Base-by-base conservation (phyloP, 2,888 invertebrate genomes). In the Tenthredo livida region DNA sequence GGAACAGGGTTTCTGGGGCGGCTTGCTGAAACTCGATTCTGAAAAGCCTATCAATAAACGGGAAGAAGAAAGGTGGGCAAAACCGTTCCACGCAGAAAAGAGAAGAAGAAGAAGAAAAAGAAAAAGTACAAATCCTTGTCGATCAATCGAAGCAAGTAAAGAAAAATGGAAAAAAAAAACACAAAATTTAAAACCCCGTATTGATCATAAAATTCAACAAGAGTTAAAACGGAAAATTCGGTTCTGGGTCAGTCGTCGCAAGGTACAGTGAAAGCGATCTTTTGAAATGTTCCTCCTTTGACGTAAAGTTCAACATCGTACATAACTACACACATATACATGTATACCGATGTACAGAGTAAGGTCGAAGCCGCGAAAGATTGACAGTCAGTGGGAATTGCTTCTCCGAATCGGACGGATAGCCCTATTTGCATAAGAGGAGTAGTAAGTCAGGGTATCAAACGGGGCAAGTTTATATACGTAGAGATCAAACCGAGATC, bases 361-460 rank as follows among this genome's bases (percentile, higher is more conserved):
- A 29, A 17, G n/a, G 77, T 21, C 15, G 50, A 58, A 54, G 37
- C 58, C 37, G 1, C 58, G 80, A 61, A 40, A 61, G 80, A 58
- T 40, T 80, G 80, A 80, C 58, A 58, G 61, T 40, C 61, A 21
- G 58, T 61, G 61, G 80, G 61, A 80, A 80, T 80, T 61, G 58
- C 80, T 40, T 33, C 12, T 37, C 37, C 61, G 37, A 80, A 80
- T 80, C 25, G 37, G 40, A 80, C 58, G 58, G 33, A 40, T 61
- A 40, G 80, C 67, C 58, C 80, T 80, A 80, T 80, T 77, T 77
- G 77, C 43, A 21, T 43, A 73, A 77, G 77, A 61, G 25, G 67
- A 50, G 54, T 77, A 77, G 77, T 50, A 25, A 43, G 72, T 43
- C 9, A 54, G 25, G 25, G 12, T 50, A 77, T 47, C 50, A 15